Evolutionary conservation across 1,140 invertebrate genomes (phyloP).

Genomic region (Paraescarpia echinospica): DNA sequence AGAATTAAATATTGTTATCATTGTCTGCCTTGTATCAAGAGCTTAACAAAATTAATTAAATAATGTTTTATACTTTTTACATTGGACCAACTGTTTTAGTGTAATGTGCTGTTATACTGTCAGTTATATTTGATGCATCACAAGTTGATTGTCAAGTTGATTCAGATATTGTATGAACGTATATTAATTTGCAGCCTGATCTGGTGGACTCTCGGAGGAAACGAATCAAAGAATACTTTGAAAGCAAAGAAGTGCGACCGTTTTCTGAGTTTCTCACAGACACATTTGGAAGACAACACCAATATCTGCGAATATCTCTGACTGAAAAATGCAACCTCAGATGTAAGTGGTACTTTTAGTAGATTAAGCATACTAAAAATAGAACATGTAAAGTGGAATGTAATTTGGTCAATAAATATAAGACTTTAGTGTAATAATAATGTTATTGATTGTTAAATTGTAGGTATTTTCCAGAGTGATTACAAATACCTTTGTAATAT

Average conservation of each 20-base stretch:
- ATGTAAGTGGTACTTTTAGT: conserved; percentile 74
- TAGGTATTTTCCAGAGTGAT: background rate
- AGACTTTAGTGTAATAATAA: background rate
- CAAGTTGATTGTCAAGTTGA: no score
- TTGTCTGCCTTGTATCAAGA: no score
- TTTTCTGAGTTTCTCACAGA: conserved; percentile 64
- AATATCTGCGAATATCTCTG: conserved; percentile 91
- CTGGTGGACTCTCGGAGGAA: background rate
- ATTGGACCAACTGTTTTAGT: no score
- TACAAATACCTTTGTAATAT: no score
- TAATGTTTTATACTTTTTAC: no score
- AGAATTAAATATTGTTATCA: no score
- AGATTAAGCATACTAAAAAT: background rate
- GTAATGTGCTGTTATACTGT: no score
- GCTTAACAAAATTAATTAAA: no score
- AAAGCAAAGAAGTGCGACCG: conserved; percentile 24
- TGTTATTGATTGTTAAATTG: background rate
- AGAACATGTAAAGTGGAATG: background rate
- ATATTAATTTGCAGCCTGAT: background rate
- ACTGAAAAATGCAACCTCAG: conserved; percentile 95
- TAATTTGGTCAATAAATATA: background rate
- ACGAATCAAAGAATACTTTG: background rate
- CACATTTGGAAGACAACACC: conserved; percentile 83
- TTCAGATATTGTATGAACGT: background rate
- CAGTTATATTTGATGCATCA: no score